These are phyloP conservation scores for Hiodon tergisus DNA, from an alignment of 2,113 vertebrate species.

Conservation along the genomic window DNA sequence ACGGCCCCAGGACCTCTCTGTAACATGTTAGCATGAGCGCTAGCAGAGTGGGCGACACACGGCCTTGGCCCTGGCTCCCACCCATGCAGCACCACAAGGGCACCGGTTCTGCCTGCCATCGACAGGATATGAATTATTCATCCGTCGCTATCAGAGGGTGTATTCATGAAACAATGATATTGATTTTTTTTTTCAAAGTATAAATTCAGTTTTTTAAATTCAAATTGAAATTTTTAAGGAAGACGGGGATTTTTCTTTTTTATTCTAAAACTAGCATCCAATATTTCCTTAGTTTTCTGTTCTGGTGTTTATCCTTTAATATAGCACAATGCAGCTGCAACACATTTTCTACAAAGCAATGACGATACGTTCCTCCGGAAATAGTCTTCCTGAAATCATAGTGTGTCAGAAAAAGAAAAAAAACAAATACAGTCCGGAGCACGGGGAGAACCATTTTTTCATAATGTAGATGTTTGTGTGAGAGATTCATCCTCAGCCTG, in stretches of 20 bases:
- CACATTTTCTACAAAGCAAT: not conserved
- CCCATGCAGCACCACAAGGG: not conserved
- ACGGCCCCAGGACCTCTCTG: not conserved
- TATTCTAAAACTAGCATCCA: not conserved
- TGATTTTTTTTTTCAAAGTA: not conserved
- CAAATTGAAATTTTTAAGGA: no score
- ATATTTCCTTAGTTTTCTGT: not conserved
- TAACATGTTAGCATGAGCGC: not conserved
- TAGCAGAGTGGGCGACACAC: not conserved
- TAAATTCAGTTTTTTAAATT: not conserved
- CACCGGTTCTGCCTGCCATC: not conserved
- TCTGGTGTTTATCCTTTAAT: not conserved
- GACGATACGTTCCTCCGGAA: not conserved
- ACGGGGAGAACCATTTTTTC: not conserved
- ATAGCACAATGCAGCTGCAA: not conserved
- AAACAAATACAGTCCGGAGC: not conserved
- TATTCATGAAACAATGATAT: not conserved
- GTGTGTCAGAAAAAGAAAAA: not conserved
- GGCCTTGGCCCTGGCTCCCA: not conserved
- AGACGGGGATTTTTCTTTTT: not conserved
- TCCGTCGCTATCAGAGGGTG: not conserved
- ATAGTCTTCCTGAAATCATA: slow-evolving; percentile 3
- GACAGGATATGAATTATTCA: not conserved
- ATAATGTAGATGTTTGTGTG: not conserved
- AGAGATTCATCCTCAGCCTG: not conserved